A percentile compares a stretch with the other conserved stretches of the same genome.
Conservation (phyloP, 2,888 invertebrate genomes). For the Mesorhabditis spiculigera region DNA sequence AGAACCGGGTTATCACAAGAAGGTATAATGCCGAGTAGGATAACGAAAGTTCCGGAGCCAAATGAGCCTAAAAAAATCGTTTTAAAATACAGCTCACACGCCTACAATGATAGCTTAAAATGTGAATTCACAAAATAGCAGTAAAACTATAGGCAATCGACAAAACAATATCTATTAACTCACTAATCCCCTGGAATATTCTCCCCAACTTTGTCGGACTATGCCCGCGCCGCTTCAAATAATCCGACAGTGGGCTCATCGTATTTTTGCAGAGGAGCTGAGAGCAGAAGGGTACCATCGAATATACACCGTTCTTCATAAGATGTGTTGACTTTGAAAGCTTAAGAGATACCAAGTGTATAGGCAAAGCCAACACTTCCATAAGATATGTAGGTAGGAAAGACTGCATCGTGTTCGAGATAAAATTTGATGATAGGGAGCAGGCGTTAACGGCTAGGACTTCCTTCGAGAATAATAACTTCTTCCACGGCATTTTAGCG, state of each 20-base stretch:
- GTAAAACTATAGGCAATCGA: too few species aligned
- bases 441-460: background rate
- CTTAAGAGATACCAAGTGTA: background rate
- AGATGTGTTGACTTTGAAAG: background rate
- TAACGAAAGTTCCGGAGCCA: background rate
- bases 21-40: background rate
- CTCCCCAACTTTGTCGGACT: conserved; percentile 1
- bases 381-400: background rate
- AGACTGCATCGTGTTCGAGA: background rate
- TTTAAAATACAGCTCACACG: too few species aligned
- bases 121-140: too few species aligned
- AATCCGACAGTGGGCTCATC: background rate
- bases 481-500: background rate
- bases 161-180: background rate
- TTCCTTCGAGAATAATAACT: background rate
- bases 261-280: conserved; percentile 4
- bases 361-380: background rate
- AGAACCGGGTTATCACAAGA: background rate
- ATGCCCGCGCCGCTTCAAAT: background rate
- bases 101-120: too few species aligned
- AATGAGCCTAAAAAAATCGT: background rate
- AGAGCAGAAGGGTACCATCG: conserved; percentile 3
- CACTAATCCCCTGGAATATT: background rate
- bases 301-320: background rate
- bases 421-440: background rate